Conservation (phyloP, 2,888 invertebrate species). For the Synergus laeviventris region DNA sequence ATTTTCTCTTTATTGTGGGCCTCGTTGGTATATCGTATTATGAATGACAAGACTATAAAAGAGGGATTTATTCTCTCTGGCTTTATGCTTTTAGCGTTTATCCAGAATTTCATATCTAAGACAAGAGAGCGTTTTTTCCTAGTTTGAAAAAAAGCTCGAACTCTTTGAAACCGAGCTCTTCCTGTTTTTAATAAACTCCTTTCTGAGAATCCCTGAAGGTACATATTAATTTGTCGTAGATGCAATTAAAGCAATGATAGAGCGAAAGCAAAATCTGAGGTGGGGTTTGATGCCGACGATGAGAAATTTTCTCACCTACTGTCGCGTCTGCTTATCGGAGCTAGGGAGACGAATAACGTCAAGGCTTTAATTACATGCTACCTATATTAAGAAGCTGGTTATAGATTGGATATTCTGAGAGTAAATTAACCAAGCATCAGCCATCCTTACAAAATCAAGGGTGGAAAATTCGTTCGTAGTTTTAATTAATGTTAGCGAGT, state of each 20-base stretch:
- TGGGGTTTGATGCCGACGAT: conserved; percentile 10
- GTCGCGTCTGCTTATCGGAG: conserved; percentile 19
- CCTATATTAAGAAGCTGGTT: conserved; percentile 11
- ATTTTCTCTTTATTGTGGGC: background rate
- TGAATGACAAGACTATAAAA: background rate
- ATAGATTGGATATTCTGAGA: conserved; percentile 17
- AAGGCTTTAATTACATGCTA: conserved; percentile 12
- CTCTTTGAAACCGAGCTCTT: background rate
- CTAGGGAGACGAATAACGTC: background rate
- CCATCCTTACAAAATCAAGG: background rate
- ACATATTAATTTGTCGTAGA: conserved; percentile 27
- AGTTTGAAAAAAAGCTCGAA: background rate
- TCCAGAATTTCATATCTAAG: background rate
- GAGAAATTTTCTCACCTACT: conserved; percentile 36
- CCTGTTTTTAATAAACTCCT: background rate
- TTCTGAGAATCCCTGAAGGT: background rate
- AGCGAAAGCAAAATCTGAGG: conserved; percentile 12
- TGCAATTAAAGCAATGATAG: conserved; percentile 27
- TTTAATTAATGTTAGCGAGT: background rate
- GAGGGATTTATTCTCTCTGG: background rate
- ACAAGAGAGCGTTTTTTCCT: background rate
- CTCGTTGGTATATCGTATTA: background rate
- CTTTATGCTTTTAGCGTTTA: background rate
- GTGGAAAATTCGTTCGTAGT: background rate
- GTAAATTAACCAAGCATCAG: background rate